phyloP scores from a whole-genome alignment of 1,140 invertebrate species.

The Drosophila bocki region DNA sequence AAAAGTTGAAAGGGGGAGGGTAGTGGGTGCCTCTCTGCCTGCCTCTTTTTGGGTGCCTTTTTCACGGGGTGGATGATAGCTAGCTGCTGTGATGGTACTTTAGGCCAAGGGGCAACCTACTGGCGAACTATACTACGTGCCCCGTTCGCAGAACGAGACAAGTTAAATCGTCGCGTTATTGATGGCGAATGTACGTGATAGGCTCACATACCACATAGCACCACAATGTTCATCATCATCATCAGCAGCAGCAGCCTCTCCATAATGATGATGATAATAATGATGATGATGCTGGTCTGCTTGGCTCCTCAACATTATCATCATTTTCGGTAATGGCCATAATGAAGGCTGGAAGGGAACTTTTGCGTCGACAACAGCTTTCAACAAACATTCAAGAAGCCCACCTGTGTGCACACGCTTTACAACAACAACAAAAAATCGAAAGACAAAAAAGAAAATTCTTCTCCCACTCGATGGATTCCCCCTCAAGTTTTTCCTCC shows the following conservation, averaged over 20 bases:
- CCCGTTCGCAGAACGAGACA: slow-evolving; percentile 70
- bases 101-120: slow-evolving; percentile 38
- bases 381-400: slow-evolving; percentile 61
- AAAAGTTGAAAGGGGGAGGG: slow-evolving; percentile 12
- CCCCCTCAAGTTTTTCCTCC: neutral
- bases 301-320: slow-evolving; percentile 42
- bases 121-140: slow-evolving; percentile 60
- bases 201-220: slow-evolving; percentile 63
- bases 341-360: slow-evolving; percentile 41
- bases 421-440: slow-evolving; percentile 32
- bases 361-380: slow-evolving; percentile 70
- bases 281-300: slow-evolving; percentile 43
- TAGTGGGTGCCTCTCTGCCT: neutral
- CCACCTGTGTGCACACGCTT: slow-evolving; percentile 70
- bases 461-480: slow-evolving; percentile 10
- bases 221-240: slow-evolving; percentile 36
- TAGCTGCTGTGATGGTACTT: neutral
- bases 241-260: neutral
- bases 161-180: slow-evolving; percentile 83
- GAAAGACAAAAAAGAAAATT: slow-evolving; percentile 11
- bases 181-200: slow-evolving; percentile 83
- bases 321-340: slow-evolving; percentile 45
- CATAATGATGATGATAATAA: slow-evolving; percentile 42
- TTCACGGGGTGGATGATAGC: slow-evolving; percentile 1
- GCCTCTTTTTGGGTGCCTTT: slow-evolving; percentile 14